Conservation (phyloP, 2,888 invertebrate genomes). For the Fabriciana adippe region DNA sequence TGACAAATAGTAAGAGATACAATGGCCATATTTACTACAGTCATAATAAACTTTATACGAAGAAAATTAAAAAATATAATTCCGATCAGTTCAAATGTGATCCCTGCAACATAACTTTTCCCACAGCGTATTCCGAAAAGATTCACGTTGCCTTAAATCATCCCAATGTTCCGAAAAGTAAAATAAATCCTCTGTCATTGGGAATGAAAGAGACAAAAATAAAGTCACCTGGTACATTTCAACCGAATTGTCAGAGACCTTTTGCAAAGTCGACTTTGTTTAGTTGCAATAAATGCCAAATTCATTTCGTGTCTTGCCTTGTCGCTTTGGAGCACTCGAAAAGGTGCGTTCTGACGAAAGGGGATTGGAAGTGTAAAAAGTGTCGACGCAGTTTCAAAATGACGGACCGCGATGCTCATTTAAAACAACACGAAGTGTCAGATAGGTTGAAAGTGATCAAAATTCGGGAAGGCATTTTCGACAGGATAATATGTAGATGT, state of each 20-base stretch:
- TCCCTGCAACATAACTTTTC: constrained; percentile 30
- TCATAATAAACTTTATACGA: constrained; percentile 16
- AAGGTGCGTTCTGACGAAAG: constrained; percentile 27
- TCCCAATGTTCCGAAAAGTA: not conserved
- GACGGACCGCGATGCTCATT: constrained; percentile 45
- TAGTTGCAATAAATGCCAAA: constrained; percentile 41
- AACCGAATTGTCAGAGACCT: not conserved
- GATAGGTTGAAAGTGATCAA: constrained; percentile 49
- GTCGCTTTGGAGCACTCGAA: constrained; percentile 33
- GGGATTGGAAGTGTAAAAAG: constrained; percentile 37
- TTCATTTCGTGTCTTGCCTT: constrained; percentile 37
- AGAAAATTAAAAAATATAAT: not conserved
- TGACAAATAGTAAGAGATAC: constrained; percentile 4
- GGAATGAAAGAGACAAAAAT: not conserved
- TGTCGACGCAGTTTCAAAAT: constrained; percentile 49
- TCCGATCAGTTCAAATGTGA: constrained; percentile 28
- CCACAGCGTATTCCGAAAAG: constrained; percentile 22
- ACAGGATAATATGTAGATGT: constrained; percentile 50
- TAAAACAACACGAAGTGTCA: constrained; percentile 49
- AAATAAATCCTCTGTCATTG: not conserved
- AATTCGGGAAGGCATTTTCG: constrained; percentile 40
- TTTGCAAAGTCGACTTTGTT: constrained; percentile 39
- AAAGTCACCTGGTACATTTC: no score
- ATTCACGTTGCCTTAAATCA: constrained; percentile 36
- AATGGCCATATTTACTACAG: constrained; percentile 23